Base-by-base conservation (phyloP, 2,888 invertebrate species). In the Enchytraeus crypticus region DNA sequence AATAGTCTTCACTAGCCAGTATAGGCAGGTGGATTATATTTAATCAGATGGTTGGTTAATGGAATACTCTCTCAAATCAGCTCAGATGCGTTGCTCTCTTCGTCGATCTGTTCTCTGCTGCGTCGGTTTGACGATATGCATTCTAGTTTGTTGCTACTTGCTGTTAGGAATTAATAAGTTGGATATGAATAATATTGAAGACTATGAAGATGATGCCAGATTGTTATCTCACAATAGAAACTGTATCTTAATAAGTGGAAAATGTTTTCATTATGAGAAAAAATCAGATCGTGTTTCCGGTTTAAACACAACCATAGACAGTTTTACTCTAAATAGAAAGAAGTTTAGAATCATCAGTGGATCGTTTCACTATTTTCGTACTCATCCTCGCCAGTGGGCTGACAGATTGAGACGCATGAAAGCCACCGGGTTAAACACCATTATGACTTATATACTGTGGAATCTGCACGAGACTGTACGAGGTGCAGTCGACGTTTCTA, bases 371-470 rank as follows among this genome's bases (percentile, higher is more conserved):
- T 66, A 66, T 33, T 66, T 66, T 60, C 61, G 66, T 1, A 64
- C 64, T 0, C 64, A 62, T 14, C 66, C 66, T 4, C 43, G 34
- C 2, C 64, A 63, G 59, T 66, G 66, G 66, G 60, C 53, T 2
- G 64, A 66, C 57, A 56, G 66, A 11, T 53, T 66, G 49, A 38
- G 61, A 33, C 59, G 60, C 32, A 66, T 66, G 66, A 66, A 65
- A 55, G 68, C 64, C n/a, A 66, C 67, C 21, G 69, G 69, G 23
- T 53, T 69, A 51, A 69, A 69, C 55, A 65, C 65, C 1, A 57
- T 69, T 34, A 63, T 55, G n/a, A 66, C 62, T 4, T 69, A 70
- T 51, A 51, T 69, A 3, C 66, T 69, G 18, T 69, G 70, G 70
- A 69, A 69, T 56, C 43, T 67, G 8, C 70, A 69, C 56, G 70